Conservation (phyloP, 2,797 vertebrate species). For the Aythya fuligula region DNA sequence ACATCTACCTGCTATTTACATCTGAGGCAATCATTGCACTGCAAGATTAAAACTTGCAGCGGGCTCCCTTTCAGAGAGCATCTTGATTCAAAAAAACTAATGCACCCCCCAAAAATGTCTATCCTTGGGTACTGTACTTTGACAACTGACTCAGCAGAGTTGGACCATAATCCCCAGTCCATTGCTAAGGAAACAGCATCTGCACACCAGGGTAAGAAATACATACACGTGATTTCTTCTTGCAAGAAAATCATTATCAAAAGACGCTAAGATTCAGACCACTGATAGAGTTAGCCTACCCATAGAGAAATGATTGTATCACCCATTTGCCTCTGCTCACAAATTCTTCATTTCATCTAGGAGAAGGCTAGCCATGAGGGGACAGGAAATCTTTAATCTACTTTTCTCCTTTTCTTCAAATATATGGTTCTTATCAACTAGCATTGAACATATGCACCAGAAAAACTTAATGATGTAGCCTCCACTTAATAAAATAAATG, state of each 20-base stretch:
- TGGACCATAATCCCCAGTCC: background rate
- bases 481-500: slow-evolving; percentile 5
- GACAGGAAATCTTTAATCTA: slow-evolving; percentile 45
- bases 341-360: background rate
- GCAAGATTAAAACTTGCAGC: background rate
- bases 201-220: background rate
- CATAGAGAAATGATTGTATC: background rate
- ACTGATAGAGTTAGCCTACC: background rate
- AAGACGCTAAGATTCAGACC: background rate
- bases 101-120: background rate
- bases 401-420: slow-evolving; percentile 9
- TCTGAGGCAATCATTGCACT: background rate
- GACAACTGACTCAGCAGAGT: background rate
- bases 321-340: background rate
- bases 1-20: background rate
- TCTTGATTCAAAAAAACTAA: background rate
- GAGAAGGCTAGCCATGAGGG: background rate
- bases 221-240: background rate
- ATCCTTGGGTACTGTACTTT: background rate
- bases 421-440: slow-evolving; percentile 15
- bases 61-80: background rate
- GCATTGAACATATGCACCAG: background rate
- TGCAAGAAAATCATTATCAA: background rate
- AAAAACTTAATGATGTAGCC: background rate
- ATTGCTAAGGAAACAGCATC: background rate